These are phyloP conservation scores for Hesperia comma DNA, from an alignment of 2,888 invertebrate genomes.

Conservation along the genomic window DNA sequence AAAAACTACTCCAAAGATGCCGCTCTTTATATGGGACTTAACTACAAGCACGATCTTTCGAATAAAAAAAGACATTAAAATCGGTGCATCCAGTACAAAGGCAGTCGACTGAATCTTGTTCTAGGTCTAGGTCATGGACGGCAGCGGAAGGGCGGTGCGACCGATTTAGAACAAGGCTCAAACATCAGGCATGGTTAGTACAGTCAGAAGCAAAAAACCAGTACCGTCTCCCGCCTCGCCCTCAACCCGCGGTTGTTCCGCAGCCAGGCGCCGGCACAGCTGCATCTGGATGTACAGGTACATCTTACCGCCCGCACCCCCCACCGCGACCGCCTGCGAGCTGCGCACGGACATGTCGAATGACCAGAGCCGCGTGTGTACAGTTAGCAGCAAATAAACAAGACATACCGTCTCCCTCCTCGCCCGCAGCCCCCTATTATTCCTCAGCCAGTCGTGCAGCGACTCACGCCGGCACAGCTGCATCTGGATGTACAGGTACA, in stretches of 20 bases:
- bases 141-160: too few species aligned
- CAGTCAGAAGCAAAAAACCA: too few species aligned
- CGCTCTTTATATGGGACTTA: too few species aligned
- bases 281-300: constrained; percentile 99
- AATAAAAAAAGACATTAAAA: too few species aligned
- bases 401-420: constrained; percentile 67
- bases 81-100: too few species aligned
- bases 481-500: constrained; percentile 98
- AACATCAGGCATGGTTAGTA: too few species aligned
- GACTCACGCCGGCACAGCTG: constrained; percentile 95
- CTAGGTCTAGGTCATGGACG: too few species aligned
- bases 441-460: constrained; percentile 94
- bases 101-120: too few species aligned
- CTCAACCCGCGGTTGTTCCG: constrained; percentile 78
- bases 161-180: too few species aligned
- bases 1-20: too few species aligned
- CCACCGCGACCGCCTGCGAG: constrained; percentile 23
- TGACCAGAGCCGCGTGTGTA: constrained; percentile 79
- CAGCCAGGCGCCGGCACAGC: constrained; percentile 96
- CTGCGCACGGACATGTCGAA: constrained; percentile 62
- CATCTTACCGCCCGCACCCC: constrained; percentile 67
- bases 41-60: too few species aligned
- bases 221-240: constrained; percentile 69
- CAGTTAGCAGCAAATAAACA: too few species aligned
- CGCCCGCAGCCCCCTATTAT: constrained; percentile 73